Percentiles rank a stretch among this genome's conserved stretches.
Evolutionary conservation across 2,113 vertebrate species (phyloP).

Genomic region (Ailuropoda melanoleuca): DNA sequence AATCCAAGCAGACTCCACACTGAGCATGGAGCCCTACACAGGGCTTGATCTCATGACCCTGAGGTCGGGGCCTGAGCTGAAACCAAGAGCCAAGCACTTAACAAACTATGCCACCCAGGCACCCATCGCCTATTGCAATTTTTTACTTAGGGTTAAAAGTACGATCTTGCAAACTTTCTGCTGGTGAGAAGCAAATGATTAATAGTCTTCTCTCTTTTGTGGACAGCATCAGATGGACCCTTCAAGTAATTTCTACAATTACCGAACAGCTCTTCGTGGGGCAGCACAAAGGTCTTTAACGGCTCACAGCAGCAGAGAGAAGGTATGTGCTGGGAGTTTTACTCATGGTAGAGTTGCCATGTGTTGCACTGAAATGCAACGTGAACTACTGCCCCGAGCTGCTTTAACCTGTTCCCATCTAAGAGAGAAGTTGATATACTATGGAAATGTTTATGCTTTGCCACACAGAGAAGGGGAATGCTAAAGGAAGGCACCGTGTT

Average conservation of each 20-base stretch:
- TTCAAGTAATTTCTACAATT: constrained; percentile 98
- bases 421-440: neutral
- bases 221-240: constrained; percentile 97
- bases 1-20: neutral
- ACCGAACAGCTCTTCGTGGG: constrained; percentile 94
- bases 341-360: neutral
- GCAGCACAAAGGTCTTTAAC: constrained; percentile 94
- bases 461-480: neutral
- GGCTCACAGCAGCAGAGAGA: constrained; percentile 95
- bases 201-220: neutral
- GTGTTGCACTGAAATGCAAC: neutral
- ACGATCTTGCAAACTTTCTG: neutral
- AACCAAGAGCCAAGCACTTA: neutral
- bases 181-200: neutral
- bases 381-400: too few species aligned
- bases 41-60: neutral
- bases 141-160: neutral
- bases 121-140: neutral
- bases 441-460: neutral
- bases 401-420: neutral
- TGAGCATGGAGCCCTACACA: neutral
- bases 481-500: neutral
- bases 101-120: neutral
- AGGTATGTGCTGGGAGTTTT: constrained; percentile 83
- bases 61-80: neutral